A percentile compares a stretch with the other conserved stretches of the same genome.
Evolutionary conservation across 2,113 vertebrate species (phyloP).

Genomic region (Lagopus leucura): DNA sequence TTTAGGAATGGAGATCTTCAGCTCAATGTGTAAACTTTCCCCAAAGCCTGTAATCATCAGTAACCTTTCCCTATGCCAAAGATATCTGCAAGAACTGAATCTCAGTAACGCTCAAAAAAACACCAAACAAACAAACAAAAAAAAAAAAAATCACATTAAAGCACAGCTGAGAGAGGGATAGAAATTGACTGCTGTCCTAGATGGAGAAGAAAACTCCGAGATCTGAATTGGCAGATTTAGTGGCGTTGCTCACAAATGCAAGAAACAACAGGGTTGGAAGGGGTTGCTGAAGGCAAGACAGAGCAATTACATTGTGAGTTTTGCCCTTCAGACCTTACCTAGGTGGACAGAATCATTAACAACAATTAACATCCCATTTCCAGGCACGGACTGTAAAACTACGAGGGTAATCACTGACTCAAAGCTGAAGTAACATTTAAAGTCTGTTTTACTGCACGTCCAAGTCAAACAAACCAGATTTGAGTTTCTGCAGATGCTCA

Average conservation of each 20-base stretch:
- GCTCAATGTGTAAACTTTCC: neutral
- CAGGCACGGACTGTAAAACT: constrained; percentile 28
- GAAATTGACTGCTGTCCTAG: constrained; percentile 3
- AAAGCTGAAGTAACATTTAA: constrained; percentile 39
- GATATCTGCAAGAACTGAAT: neutral
- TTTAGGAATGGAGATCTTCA: neutral
- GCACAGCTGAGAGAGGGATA: neutral
- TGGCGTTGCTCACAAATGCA: neutral
- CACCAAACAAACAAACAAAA: too few species aligned
- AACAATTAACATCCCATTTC: constrained; percentile 65
- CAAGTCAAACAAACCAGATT: constrained; percentile 41
- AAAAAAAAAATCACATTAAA: neutral
- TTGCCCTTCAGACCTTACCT: constrained; percentile 26
- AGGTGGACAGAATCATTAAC: constrained; percentile 43
- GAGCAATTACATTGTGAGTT: neutral
- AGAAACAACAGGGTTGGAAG: neutral
- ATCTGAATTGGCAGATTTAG: neutral
- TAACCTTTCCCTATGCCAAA: neutral
- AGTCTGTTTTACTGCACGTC: constrained; percentile 20
- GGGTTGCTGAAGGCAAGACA: neutral
- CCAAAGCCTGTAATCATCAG: neutral
- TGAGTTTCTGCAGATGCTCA: neutral
- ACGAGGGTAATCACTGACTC: constrained; percentile 1
- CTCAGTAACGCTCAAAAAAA: neutral
- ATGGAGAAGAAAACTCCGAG: neutral